Evolutionary conservation across 1,140 invertebrate species (phyloP).

Genomic region (Aleiodes sp.): DNA sequence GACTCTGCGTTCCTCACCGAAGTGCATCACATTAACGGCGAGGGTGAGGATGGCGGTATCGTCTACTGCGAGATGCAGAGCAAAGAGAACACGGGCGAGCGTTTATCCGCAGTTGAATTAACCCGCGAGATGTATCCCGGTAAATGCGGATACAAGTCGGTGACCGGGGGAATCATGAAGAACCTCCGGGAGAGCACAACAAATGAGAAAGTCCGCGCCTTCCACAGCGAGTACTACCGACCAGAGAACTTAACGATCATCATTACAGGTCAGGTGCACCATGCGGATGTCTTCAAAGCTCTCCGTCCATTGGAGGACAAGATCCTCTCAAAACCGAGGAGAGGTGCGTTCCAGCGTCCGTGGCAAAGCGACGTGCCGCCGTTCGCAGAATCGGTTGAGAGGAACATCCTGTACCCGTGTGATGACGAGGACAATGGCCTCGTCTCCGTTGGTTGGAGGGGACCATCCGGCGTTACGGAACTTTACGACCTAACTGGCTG

Average conservation of each 20-base stretch:
- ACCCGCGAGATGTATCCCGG: conserved; percentile 79
- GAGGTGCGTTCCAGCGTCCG: conserved; percentile 73
- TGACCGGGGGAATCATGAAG: conserved; percentile 82
- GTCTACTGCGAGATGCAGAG: conserved; percentile 96
- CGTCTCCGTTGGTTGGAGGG: conserved; percentile 83
- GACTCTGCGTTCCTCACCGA: conserved; percentile 86
- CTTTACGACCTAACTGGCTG: conserved; percentile 71
- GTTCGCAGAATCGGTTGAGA: conserved; percentile 65
- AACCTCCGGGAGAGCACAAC: conserved; percentile 84
- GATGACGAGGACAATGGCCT: conserved; percentile 89
- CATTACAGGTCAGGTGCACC: conserved; percentile 82
- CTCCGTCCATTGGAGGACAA: conserved; percentile 80
- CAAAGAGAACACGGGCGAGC: conserved; percentile 82
- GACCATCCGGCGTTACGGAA: conserved; percentile 74
- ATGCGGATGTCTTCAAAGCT: conserved; percentile 79
- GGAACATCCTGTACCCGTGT: conserved; percentile 76
- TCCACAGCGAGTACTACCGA: conserved; percentile 87
- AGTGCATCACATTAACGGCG: conserved; percentile 89
- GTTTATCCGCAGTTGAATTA: conserved; percentile 71
- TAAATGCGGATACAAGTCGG: conserved; percentile 83
- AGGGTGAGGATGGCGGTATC: conserved; percentile 89
- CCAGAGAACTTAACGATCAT: conserved; percentile 90
- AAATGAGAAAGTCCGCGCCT: conserved; percentile 83
- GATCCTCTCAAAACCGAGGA: conserved; percentile 74
- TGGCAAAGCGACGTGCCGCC: conserved; percentile 80